Evolutionary conservation across 1,140 invertebrate genomes (phyloP).

Genomic region (Eurosta solidaginis): DNA sequence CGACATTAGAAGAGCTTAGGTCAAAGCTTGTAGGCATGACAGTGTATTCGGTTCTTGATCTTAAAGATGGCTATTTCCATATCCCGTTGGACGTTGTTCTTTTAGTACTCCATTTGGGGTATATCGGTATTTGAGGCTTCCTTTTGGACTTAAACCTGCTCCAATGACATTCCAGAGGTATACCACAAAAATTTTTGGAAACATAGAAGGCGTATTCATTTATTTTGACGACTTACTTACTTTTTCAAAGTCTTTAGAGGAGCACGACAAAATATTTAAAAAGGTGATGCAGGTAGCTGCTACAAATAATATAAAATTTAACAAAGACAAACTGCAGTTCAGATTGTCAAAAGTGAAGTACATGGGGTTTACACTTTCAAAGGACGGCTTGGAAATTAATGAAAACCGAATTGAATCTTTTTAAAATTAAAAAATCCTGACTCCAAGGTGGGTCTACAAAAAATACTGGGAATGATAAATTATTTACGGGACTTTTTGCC

Average conservation of each 20-base stretch:
- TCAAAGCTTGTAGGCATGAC: slow-evolving; percentile 42
- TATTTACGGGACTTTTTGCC: slow-evolving; percentile 46
- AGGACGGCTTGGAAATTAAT: slow-evolving; percentile 53
- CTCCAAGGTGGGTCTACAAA: slow-evolving; percentile 46
- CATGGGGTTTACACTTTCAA: slow-evolving; percentile 49
- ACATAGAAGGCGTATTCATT: not conserved
- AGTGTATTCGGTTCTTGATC: slow-evolving; percentile 35
- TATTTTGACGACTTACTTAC: not conserved
- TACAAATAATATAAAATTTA: slow-evolving; percentile 54
- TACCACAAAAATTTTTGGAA: slow-evolving; percentile 37
- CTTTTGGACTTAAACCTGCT: slow-evolving; percentile 44
- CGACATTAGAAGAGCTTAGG: slow-evolving; percentile 46
- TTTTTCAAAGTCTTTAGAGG: slow-evolving; percentile 5
- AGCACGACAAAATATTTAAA: slow-evolving; percentile 47
- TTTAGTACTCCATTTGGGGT: not conserved
- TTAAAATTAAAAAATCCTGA: slow-evolving; percentile 49
- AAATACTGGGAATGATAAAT: slow-evolving; percentile 54
- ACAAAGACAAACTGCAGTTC: slow-evolving; percentile 56
- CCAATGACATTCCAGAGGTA: slow-evolving; percentile 44
- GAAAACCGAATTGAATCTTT: not conserved
- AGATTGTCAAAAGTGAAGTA: slow-evolving; percentile 51
- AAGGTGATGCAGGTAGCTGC: slow-evolving; percentile 49
- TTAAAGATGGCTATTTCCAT: not conserved
- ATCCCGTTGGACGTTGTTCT: not conserved
- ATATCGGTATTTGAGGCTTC: slow-evolving; percentile 37